phyloP scores from a whole-genome alignment of 2,113 vertebrate species.

The Shinisaurus crocodilurus region DNA sequence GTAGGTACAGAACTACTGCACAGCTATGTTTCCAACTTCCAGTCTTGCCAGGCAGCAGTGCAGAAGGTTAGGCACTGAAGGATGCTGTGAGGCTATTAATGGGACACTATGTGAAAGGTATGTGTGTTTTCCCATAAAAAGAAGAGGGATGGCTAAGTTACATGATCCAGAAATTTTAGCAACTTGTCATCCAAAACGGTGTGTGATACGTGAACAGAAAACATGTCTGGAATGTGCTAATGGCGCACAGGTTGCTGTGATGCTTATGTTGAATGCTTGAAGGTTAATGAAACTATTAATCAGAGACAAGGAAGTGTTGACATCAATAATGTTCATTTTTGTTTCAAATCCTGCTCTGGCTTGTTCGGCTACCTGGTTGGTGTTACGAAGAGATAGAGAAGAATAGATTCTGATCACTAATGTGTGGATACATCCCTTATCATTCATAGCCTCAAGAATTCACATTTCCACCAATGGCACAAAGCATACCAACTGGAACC shows the following conservation, averaged over 20 bases:
- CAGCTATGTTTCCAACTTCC: neutral
- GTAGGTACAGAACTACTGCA: neutral
- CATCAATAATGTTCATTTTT: neutral
- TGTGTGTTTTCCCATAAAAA: neutral
- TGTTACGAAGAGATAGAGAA: neutral
- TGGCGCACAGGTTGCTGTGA: neutral
- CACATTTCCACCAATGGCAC: neutral
- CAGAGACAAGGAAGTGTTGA: neutral
- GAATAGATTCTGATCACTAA: neutral
- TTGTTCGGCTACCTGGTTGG: neutral
- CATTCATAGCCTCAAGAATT: neutral
- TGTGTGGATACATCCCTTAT: neutral
- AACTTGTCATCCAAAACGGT: slow-evolving; percentile 15
- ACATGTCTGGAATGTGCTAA: slow-evolving; percentile 16
- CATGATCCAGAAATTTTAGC: neutral
- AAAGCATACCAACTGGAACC: neutral
- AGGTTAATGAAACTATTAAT: slow-evolving; percentile 18
- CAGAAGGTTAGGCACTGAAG: neutral
- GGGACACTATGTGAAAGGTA: neutral
- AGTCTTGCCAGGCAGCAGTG: neutral
- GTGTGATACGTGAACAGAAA: slow-evolving; percentile 33
- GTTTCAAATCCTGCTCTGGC: neutral
- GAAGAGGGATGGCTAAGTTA: neutral
- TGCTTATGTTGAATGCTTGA: neutral
- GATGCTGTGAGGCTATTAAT: neutral